Conservation (phyloP, 2,888 invertebrate genomes). For the Villa cingulata region DNA sequence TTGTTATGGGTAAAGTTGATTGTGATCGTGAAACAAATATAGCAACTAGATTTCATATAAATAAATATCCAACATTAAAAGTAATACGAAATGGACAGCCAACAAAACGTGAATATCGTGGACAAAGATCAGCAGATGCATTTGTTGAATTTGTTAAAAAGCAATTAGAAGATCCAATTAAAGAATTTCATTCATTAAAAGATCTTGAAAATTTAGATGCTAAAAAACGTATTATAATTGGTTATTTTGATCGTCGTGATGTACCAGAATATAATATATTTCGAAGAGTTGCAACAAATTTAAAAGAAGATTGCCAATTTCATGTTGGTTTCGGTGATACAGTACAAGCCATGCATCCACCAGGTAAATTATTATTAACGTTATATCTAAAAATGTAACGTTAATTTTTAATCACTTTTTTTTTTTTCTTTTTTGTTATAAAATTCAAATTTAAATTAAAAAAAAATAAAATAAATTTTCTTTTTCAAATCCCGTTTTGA, state of each 20-base stretch:
- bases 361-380: constrained; percentile 37
- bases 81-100: constrained; percentile 80
- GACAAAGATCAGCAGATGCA: constrained; percentile 79
- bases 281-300: constrained; percentile 65
- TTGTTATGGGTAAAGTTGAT: constrained; percentile 92
- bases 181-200: constrained; percentile 57
- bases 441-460: background rate
- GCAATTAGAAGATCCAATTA: constrained; percentile 74
- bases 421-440: background rate
- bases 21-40: constrained; percentile 85
- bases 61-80: constrained; percentile 97
- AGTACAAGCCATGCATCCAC: constrained; percentile 71
- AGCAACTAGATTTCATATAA: constrained; percentile 85
- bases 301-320: constrained; percentile 93
- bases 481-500: background rate
- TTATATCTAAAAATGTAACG: background rate
- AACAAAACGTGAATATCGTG: constrained; percentile 83
- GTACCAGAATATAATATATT: constrained; percentile 69
- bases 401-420: background rate
- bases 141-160: constrained; percentile 78
- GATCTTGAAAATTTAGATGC: constrained; percentile 63
- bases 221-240: constrained; percentile 76
- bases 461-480: background rate
- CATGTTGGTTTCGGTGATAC: constrained; percentile 80
- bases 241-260: constrained; percentile 71